These are phyloP conservation scores for Spilosoma lubricipeda DNA, from an alignment of 2,888 invertebrate species.

Conservation along the genomic window DNA sequence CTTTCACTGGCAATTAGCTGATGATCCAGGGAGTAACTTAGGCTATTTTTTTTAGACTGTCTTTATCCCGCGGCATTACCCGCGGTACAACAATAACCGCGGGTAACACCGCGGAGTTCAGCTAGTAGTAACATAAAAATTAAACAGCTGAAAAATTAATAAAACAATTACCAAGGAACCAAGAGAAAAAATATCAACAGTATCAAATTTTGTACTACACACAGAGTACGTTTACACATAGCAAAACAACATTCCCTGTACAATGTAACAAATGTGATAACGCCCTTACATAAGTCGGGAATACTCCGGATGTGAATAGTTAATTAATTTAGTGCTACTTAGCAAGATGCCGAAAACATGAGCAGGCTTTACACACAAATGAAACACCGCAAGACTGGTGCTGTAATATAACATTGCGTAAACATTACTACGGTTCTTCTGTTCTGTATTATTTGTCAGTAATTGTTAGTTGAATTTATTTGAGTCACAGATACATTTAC, in stretches of 20 bases:
- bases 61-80: no score
- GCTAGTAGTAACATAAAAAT: no score
- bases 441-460: slow-evolving; percentile 1
- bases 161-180: no score
- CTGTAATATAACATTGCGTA: slow-evolving; percentile 7
- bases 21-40: no score
- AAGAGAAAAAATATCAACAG: neutral
- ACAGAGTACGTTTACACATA: neutral
- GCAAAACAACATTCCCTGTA: neutral
- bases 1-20: no score
- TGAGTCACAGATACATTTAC: no score
- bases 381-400: neutral
- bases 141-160: no score
- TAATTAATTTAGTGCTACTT: slow-evolving; percentile 27
- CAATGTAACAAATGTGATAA: slow-evolving; percentile 8
- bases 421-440: slow-evolving; percentile 10
- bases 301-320: slow-evolving; percentile 17
- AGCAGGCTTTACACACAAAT: slow-evolving; percentile 11
- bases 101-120: no score
- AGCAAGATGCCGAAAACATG: slow-evolving; percentile 21
- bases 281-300: slow-evolving; percentile 9
- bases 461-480: neutral
- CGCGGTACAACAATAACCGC: no score
- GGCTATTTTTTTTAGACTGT: no score
- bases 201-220: neutral